Percentiles rank a stretch among this genome's conserved stretches.
Evolutionary conservation across 2,113 vertebrate genomes (phyloP).

Genomic region (Mugil cephalus): DNA sequence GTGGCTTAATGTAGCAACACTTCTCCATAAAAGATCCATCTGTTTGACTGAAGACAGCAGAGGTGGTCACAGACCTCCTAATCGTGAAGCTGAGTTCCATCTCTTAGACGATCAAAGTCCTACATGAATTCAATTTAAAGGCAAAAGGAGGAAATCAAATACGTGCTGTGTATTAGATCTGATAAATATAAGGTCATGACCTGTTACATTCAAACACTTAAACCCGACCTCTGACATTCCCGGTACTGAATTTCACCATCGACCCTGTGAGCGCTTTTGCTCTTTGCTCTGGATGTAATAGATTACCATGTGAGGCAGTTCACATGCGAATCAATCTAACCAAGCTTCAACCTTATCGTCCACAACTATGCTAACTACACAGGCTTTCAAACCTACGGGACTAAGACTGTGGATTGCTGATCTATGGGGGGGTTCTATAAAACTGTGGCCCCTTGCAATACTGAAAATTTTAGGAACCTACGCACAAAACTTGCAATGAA

Average conservation of each 20-base stretch:
- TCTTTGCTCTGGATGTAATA: too few relatives aligned
- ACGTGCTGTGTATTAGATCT: constrained; percentile 4
- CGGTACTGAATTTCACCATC: background rate
- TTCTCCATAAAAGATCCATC: background rate
- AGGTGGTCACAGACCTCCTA: background rate
- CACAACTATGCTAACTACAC: too few relatives aligned
- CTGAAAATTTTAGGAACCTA: too few relatives aligned
- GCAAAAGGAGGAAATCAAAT: background rate
- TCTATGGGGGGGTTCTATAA: too few relatives aligned
- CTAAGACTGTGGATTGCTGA: too few relatives aligned
- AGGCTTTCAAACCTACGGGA: too few relatives aligned
- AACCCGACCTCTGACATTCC: background rate
- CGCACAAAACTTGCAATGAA: too few relatives aligned
- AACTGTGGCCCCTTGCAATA: too few relatives aligned
- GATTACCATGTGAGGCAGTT: too few relatives aligned
- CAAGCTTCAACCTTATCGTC: too few relatives aligned
- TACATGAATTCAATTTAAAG: background rate
- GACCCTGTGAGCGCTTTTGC: background rate
- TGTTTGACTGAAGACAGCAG: background rate
- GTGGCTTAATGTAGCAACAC: too few relatives aligned
- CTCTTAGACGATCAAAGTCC: background rate
- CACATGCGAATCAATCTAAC: too few relatives aligned
- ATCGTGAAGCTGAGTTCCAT: background rate
- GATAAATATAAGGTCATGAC: background rate
- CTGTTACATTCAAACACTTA: background rate